These are phyloP conservation scores for Aegithalos caudatus DNA, from an alignment of 2,113 vertebrate genomes.

Conservation along the genomic window DNA sequence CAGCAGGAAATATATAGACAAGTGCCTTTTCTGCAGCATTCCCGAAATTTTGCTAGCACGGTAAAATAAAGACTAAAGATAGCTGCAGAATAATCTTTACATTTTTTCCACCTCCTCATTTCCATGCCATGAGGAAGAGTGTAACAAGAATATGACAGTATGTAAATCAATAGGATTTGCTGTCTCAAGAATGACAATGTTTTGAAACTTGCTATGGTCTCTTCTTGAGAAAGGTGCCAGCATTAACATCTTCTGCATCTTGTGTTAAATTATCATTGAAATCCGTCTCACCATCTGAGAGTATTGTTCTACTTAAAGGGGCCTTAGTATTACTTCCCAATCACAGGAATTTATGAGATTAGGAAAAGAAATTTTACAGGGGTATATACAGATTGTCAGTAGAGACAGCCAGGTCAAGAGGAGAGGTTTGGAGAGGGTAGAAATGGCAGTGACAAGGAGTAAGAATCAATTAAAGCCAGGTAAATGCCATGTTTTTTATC, in stretches of 20 bases:
- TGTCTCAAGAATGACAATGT: background rate
- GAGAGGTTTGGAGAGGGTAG: background rate
- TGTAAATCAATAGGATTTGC: background rate
- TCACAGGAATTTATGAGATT: background rate
- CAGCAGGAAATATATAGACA: background rate
- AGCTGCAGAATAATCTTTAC: background rate
- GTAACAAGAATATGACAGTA: background rate
- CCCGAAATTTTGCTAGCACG: background rate
- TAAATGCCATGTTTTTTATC: background rate
- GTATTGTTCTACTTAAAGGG: background rate
- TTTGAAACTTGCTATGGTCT: background rate
- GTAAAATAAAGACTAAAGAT: background rate
- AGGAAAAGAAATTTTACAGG: background rate
- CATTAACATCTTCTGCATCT: background rate
- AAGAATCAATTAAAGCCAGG: background rate
- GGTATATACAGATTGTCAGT: background rate
- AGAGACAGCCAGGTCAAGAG: background rate
- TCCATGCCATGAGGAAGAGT: background rate
- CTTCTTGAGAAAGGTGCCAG: background rate
- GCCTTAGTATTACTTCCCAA: background rate
- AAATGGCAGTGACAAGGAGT: background rate
- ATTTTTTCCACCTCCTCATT: background rate
- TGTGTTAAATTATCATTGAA: background rate
- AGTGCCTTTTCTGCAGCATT: background rate
- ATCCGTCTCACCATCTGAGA: background rate